A percentile compares a stretch with the other conserved stretches of the same genome.
phyloP scores from a whole-genome alignment of 2,797 vertebrate genomes.

The Neosilurus hyrtlii region DNA sequence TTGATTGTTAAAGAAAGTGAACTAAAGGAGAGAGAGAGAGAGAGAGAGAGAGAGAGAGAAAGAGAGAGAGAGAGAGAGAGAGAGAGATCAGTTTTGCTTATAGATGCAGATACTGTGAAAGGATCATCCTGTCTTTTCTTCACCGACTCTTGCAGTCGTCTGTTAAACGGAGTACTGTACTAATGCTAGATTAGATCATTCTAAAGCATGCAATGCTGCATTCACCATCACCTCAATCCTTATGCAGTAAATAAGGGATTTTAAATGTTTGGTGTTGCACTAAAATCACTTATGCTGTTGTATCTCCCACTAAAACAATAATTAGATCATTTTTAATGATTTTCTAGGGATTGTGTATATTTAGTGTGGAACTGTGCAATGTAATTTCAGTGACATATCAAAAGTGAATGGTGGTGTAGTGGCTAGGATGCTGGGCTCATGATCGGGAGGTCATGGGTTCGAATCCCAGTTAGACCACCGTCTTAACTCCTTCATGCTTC shows the following conservation, averaged over 20 bases:
- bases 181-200: constrained; percentile 7
- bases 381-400: no score
- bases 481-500: no score
- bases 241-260: neutral
- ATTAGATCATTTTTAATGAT: neutral
- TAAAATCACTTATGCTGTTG: neutral
- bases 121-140: constrained; percentile 1
- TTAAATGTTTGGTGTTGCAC: constrained; percentile 1
- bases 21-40: constrained; percentile 32
- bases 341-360: neutral
- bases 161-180: constrained; percentile 29
- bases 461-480: no score
- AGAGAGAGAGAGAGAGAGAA: neutral
- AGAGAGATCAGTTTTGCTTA: constrained; percentile 27
- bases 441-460: no score
- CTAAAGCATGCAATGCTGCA: constrained; percentile 9
- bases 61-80: constrained; percentile 22
- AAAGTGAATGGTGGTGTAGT: no score
- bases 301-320: neutral
- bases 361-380: neutral
- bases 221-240: neutral
- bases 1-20: neutral
- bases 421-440: no score
- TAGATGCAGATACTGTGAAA: constrained; percentile 61
- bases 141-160: constrained; percentile 22